Base-by-base conservation (phyloP, 2,797 vertebrate genomes). In the Myiothlypis coronata region DNA sequence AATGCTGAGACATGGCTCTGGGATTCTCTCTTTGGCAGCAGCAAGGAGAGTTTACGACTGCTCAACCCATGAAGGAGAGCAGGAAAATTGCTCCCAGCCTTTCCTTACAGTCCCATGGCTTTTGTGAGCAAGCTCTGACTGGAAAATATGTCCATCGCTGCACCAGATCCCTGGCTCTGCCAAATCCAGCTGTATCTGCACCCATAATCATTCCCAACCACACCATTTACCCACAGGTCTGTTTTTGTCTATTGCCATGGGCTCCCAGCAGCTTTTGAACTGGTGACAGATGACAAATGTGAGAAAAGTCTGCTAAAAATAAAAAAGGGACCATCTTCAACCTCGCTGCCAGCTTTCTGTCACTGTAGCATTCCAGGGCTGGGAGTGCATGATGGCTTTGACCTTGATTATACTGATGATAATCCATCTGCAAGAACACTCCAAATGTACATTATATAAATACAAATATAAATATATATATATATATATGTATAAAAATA, bases 1-100 rank as follows among this genome's bases (percentile, higher is more conserved):
- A 65, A 63, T 70, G 56, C 75, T 1, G 7, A 50, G 34, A 37
- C 0, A 0, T 0, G 0, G 37, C n/a, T 87, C 35, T 3, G 1
- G 16, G 17, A 59, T 60, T 41, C 11, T 69, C 7, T 41, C 27
- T 37, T 50, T 16, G 10, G 61, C 44, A 46, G 47, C 49, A 84
- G 18, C 34, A 24, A 39, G 55, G 37, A 76, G 57, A 23, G 22
- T 52, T 89, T 84, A 12, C 13, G 68, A 9, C 37, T 2, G 1
- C 35, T 84, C 14, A 8, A 1, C 28, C 46, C 59, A 32, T 0
- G 0, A 44, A 56, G 46, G 32, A 60, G 28, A 57, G 44, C 56
- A 76, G 53, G 50, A 8, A 76, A 80, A 76, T 20, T 41, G 8
- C 52, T 55, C 35, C 34, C 59, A 64, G 20, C 44, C 11, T 56